Conservation (phyloP, 2,888 invertebrate species). For the Parnassius mnemosyne region DNA sequence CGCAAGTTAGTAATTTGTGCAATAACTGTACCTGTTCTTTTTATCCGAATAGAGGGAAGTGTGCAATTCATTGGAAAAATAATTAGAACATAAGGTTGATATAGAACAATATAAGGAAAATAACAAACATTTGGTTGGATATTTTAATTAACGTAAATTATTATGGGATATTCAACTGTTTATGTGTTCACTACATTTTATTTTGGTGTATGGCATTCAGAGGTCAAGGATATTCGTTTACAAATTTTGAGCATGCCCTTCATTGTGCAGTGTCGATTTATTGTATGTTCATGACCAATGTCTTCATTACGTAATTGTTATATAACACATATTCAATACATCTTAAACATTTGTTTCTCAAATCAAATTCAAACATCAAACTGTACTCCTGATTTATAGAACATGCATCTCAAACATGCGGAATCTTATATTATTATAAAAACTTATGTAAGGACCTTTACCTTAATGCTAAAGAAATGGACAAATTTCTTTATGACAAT, state of each 20-base stretch:
- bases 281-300: constrained; percentile 32
- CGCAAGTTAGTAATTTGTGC: constrained; percentile 35
- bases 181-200: constrained; percentile 35
- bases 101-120: constrained; percentile 39
- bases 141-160: constrained; percentile 70
- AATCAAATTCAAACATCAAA: constrained; percentile 49
- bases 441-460: constrained; percentile 62
- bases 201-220: constrained; percentile 61
- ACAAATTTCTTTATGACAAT: constrained; percentile 43
- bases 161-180: constrained; percentile 28
- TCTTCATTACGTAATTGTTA: constrained; percentile 9
- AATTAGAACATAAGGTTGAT: constrained; percentile 18
- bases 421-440: constrained; percentile 47
- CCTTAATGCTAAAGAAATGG: constrained; percentile 41
- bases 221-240: constrained; percentile 52
- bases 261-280: constrained; percentile 60
- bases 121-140: constrained; percentile 44
- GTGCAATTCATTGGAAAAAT: constrained; percentile 29
- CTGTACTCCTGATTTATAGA: constrained; percentile 60
- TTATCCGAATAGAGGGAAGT: constrained; percentile 29
- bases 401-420: constrained; percentile 71
- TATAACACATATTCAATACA: constrained; percentile 24
- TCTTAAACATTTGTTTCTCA: constrained; percentile 37
- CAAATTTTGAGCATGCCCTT: constrained; percentile 70
- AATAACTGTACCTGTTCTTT: constrained; percentile 30